These are phyloP conservation scores for Agrochola circellaris DNA, from an alignment of 2,888 invertebrate genomes.

Conservation along the genomic window DNA sequence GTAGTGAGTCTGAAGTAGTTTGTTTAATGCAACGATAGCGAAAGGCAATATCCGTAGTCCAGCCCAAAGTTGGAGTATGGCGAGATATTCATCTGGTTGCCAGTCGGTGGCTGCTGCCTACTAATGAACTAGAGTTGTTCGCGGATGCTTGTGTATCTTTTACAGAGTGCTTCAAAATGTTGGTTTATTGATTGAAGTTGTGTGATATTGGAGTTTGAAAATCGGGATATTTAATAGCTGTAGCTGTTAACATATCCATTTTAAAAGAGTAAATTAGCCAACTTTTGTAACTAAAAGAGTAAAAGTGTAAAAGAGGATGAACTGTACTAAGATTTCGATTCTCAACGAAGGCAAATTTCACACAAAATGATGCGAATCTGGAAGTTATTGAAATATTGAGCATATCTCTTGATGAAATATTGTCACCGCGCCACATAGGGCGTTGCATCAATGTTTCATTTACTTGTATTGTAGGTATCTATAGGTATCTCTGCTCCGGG, in stretches of 20 bases:
- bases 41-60: slow-evolving; percentile 18
- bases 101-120: neutral
- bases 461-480: too few species aligned
- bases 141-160: slow-evolving; percentile 6
- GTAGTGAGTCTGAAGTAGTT: neutral
- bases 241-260: neutral
- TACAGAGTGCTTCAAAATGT: neutral
- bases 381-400: neutral
- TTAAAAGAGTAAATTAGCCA: neutral
- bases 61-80: neutral
- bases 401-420: neutral
- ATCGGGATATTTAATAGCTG: neutral
- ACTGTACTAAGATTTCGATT: neutral
- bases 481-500: neutral
- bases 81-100: slow-evolving; percentile 2
- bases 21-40: slow-evolving; percentile 12
- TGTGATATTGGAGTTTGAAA: neutral
- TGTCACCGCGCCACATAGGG: neutral
- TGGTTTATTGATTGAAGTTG: neutral
- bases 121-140: slow-evolving; percentile 6
- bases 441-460: neutral
- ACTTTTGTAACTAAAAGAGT: too few species aligned
- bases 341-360: neutral
- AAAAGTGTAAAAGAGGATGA: neutral
- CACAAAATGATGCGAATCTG: neutral